Evolutionary conservation across 2,888 invertebrate species (phyloP).

Genomic region (Cinara cedri): DNA sequence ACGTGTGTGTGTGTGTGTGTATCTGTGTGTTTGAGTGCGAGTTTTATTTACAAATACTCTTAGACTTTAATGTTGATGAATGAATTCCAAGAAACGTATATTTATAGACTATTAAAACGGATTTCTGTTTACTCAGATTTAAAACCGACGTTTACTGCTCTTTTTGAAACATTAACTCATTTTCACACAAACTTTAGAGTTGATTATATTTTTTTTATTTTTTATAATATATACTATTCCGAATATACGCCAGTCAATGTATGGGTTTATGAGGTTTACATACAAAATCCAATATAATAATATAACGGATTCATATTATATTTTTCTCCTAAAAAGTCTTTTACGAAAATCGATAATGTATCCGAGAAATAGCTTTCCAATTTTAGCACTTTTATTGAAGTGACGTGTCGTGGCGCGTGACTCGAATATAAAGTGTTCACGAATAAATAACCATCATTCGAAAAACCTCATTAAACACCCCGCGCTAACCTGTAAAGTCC

Average conservation of each 20-base stretch:
- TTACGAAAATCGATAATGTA: neutral
- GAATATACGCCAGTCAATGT: neutral
- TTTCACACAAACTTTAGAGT: slow-evolving; percentile 20
- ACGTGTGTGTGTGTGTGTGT: neutral
- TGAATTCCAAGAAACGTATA: neutral
- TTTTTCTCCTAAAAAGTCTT: slow-evolving; percentile 27
- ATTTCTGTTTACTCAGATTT: neutral
- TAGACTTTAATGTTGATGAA: neutral
- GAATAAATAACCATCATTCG: neutral
- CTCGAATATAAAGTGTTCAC: neutral
- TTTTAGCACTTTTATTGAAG: slow-evolving; percentile 18
- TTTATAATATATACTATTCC: neutral
- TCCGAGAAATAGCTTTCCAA: neutral
- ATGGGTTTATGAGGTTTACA: neutral
- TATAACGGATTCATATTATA: slow-evolving; percentile 16
- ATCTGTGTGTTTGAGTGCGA: too few relatives aligned
- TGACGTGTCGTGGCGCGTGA: slow-evolving; percentile 14
- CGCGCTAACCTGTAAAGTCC: too few relatives aligned
- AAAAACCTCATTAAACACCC: neutral
- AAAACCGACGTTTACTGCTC: neutral
- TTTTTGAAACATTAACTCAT: slow-evolving; percentile 20
- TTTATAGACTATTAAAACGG: neutral
- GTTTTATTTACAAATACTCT: slow-evolving; percentile 2
- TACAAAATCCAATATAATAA: neutral
- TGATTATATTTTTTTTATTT: slow-evolving; percentile 2